Conservation (phyloP, 2,113 vertebrate genomes). For the Gobius niger region DNA sequence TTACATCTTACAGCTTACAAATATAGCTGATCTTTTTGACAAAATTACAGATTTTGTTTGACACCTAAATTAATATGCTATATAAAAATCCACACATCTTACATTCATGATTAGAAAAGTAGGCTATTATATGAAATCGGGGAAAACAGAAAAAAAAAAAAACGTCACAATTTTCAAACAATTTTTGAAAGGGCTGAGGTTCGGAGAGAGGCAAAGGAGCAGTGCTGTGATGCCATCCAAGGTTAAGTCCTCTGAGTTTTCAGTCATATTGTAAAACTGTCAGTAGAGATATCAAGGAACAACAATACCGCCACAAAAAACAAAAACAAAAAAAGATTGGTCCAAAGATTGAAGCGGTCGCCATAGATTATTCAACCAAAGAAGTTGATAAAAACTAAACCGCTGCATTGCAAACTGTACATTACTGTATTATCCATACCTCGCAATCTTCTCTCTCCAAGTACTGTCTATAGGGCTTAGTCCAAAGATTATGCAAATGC, state of each 20-base stretch:
- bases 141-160: conserved; percentile 22
- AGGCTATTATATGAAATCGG: conserved; percentile 71
- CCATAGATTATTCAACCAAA: conserved; percentile 51
- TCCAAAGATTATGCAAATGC: conserved; percentile 65
- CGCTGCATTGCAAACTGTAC: conserved; percentile 68
- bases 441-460: conserved; percentile 43
- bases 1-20: conserved; percentile 84
- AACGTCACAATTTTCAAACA: conserved; percentile 73
- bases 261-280: conserved; percentile 61
- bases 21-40: conserved; percentile 84
- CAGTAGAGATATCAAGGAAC: conserved; percentile 68
- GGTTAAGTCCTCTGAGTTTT: conserved; percentile 61
- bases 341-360: conserved; percentile 50
- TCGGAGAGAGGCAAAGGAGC: conserved; percentile 43
- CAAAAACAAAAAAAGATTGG: conserved; percentile 54
- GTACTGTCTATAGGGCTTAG: conserved; percentile 55
- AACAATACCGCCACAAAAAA: conserved; percentile 67
- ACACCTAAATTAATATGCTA: conserved; percentile 78
- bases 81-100: conserved; percentile 82
- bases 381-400: conserved; percentile 66
- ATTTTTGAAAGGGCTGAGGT: conserved; percentile 37
- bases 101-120: conserved; percentile 83
- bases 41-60: conserved; percentile 79
- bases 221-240: conserved; percentile 39
- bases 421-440: conserved; percentile 50